Percentiles rank a stretch among this genome's conserved stretches.
Evolutionary conservation across 2,888 invertebrate species (phyloP).

Genomic region (Drosophila rubida): DNA sequence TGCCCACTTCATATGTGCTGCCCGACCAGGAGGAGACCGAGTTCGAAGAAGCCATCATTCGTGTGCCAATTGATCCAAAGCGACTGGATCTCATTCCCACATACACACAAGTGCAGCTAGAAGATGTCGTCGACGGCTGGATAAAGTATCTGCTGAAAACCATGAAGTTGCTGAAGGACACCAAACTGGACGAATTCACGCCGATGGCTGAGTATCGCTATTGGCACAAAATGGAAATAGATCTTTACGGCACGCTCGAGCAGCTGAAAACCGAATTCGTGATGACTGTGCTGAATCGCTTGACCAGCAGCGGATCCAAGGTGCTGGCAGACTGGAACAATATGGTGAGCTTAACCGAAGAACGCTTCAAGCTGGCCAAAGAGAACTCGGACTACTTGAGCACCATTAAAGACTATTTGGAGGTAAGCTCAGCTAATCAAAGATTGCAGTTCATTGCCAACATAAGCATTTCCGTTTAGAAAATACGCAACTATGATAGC

Average conservation of each 20-base stretch:
- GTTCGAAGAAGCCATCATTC: slow-evolving; percentile 83
- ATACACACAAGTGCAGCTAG: slow-evolving; percentile 85
- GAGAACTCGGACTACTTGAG: slow-evolving; percentile 84
- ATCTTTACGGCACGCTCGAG: slow-evolving; percentile 91
- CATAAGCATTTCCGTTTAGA: slow-evolving; percentile 84
- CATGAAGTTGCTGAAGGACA: slow-evolving; percentile 77
- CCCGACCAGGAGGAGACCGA: slow-evolving; percentile 83
- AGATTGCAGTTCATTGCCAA: not conserved
- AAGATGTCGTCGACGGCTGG: slow-evolving; percentile 86
- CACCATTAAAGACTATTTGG: slow-evolving; percentile 84
- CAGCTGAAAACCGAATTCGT: slow-evolving; percentile 90
- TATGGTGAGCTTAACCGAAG: slow-evolving; percentile 62
- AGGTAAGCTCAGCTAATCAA: slow-evolving; percentile 82
- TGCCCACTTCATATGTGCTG: slow-evolving; percentile 83
- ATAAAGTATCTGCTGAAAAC: slow-evolving; percentile 85
- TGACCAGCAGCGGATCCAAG: slow-evolving; percentile 58
- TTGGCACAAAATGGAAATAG: slow-evolving; percentile 93
- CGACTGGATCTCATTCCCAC: slow-evolving; percentile 72
- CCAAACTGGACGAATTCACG: slow-evolving; percentile 89
- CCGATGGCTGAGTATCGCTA: slow-evolving; percentile 94
- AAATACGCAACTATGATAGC: slow-evolving; percentile 89
- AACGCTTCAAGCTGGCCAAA: slow-evolving; percentile 80
- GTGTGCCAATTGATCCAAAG: slow-evolving; percentile 82
- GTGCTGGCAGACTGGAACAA: slow-evolving; percentile 73
- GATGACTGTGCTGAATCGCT: slow-evolving; percentile 69